A percentile compares a stretch with the other conserved stretches of the same genome.
phyloP scores from a whole-genome alignment of 2,797 vertebrate genomes.

The Acanthopagrus latus region DNA sequence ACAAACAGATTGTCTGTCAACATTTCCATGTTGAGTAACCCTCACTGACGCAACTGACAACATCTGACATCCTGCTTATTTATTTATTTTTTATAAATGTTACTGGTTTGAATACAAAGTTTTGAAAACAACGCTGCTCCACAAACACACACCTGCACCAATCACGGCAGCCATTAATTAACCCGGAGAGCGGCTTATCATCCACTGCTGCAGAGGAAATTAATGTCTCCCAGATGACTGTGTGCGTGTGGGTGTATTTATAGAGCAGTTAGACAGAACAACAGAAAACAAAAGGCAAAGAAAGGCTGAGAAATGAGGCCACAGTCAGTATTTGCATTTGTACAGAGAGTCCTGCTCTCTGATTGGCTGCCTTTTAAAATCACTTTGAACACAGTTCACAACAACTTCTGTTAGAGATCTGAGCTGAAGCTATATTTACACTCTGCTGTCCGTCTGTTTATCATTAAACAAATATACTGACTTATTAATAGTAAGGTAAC shows the following conservation, averaged over 20 bases:
- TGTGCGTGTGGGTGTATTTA: constrained; percentile 18
- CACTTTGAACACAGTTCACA: not conserved
- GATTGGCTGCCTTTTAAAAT: not conserved
- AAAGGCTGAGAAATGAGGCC: constrained; percentile 26
- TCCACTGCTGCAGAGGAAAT: constrained; percentile 11
- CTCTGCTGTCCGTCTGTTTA: too few relatives aligned
- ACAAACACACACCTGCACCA: constrained; percentile 3
- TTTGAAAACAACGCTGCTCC: not conserved
- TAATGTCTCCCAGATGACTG: constrained; percentile 22
- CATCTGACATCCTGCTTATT: not conserved
- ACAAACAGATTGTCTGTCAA: not conserved
- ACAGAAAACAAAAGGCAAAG: constrained; percentile 25
- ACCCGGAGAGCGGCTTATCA: constrained; percentile 10
- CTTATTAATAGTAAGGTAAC: not conserved
- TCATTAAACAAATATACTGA: too few relatives aligned
- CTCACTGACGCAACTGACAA: not conserved
- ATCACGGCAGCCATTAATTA: constrained; percentile 20
- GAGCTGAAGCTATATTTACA: not conserved
- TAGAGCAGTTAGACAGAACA: constrained; percentile 10
- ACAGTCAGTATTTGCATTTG: not conserved
- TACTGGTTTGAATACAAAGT: not conserved
- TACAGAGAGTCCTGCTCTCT: constrained; percentile 16
- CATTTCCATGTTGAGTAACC: not conserved
- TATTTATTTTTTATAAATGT: not conserved
- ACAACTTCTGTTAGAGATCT: not conserved